phyloP scores from a whole-genome alignment of 2,888 invertebrate genomes.

The Yponomeuta evonymella region DNA sequence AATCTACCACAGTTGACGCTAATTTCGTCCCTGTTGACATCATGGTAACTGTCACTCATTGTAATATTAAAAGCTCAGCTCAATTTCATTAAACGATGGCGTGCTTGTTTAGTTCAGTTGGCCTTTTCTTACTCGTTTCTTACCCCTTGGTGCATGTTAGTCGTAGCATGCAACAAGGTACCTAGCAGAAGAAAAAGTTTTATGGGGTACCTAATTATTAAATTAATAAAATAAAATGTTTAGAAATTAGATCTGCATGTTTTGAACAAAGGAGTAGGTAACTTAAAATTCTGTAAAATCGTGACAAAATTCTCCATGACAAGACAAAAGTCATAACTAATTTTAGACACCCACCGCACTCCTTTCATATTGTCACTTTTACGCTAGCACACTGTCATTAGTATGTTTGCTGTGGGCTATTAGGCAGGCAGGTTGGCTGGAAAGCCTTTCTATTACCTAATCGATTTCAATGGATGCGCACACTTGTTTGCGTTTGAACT shows the following conservation, averaged over 20 bases:
- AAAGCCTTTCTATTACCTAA: not conserved
- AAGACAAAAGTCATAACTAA: too few species aligned
- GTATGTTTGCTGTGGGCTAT: too few species aligned
- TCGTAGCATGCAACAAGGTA: not conserved
- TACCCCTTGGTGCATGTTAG: not conserved
- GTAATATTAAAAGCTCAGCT: not conserved
- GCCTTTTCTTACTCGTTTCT: not conserved
- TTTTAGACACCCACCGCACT: too few species aligned
- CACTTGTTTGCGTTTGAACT: not conserved
- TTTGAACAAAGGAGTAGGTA: too few species aligned
- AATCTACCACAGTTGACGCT: not conserved
- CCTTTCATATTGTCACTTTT: too few species aligned
- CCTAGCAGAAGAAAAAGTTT: not conserved
- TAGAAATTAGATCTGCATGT: too few species aligned
- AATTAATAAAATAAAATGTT: too few species aligned
- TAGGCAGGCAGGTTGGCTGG: too few species aligned
- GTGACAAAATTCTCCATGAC: too few species aligned
- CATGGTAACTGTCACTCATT: not conserved
- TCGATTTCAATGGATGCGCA: not conserved
- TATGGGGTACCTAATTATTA: too few species aligned
- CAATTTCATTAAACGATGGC: constrained; percentile 1
- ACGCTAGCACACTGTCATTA: too few species aligned
- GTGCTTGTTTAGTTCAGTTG: not conserved
- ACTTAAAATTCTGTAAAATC: too few species aligned
- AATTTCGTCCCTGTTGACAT: not conserved